Percentiles rank a stretch among this genome's conserved stretches.
Conservation (phyloP, 2,797 vertebrate species). For the Emys orbicularis region DNA sequence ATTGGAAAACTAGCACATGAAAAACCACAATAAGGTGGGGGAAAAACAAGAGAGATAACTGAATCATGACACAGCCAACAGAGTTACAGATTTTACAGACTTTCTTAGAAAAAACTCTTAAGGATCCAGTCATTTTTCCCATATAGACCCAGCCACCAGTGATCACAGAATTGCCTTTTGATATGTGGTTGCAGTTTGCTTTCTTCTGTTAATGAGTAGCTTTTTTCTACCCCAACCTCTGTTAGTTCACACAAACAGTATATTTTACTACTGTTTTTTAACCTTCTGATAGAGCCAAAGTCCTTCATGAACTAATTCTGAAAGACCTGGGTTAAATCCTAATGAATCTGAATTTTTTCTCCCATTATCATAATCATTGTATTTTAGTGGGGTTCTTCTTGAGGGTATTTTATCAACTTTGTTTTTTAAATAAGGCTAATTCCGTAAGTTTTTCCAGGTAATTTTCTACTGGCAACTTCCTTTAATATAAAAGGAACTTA, state of each 20-base stretch:
- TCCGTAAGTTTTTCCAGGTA: fast-evolving
- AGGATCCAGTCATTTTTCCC: neutral
- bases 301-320: neutral
- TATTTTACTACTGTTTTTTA: neutral
- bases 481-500: constrained; percentile 11
- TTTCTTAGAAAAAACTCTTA: constrained; percentile 8
- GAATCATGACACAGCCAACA: neutral
- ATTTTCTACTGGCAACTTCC: constrained; percentile 21
- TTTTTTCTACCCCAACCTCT: neutral
- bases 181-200: neutral
- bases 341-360: neutral
- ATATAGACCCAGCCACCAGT: neutral
- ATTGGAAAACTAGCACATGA: neutral
- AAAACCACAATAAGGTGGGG: neutral
- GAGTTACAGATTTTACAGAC: constrained; percentile 1
- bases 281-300: neutral
- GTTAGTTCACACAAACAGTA: neutral
- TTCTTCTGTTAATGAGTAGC: constrained; percentile 23
- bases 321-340: neutral
- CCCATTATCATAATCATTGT: neutral
- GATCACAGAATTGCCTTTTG: neutral
- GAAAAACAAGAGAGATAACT: constrained; percentile 26
- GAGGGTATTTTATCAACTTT: neutral
- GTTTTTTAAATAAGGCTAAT: neutral
- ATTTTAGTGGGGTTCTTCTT: constrained; percentile 7